These are phyloP conservation scores for Solenodon paradoxus DNA, from an alignment of 2,113 vertebrate species.

Conservation along the genomic window DNA sequence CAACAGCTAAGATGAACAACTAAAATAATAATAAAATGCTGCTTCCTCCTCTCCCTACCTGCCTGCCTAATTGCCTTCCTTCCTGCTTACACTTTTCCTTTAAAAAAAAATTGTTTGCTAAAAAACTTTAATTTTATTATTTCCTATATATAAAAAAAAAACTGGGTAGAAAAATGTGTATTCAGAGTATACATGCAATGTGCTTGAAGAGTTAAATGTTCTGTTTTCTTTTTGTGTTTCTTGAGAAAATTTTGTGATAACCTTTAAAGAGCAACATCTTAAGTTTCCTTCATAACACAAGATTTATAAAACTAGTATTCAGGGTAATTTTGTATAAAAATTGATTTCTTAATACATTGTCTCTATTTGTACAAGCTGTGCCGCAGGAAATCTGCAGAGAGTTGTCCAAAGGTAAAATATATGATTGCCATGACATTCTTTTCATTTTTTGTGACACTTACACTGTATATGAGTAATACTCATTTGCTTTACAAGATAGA, in stretches of 20 bases:
- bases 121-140: background rate
- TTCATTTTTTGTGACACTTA: slow-evolving; percentile 48
- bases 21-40: too few species aligned
- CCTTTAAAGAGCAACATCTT: background rate
- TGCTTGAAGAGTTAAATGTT: background rate
- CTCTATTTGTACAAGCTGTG: slow-evolving; percentile 89
- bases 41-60: too few species aligned
- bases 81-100: too few species aligned
- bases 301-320: slow-evolving; percentile 62
- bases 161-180: background rate
- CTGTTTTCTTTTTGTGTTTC: slow-evolving; percentile 1
- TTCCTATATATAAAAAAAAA: too few species aligned
- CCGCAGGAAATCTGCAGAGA: slow-evolving; percentile 88
- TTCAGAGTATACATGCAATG: background rate
- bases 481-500: background rate
- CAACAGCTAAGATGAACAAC: too few species aligned
- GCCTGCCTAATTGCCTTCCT: too few species aligned
- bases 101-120: background rate
- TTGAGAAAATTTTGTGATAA: background rate
- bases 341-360: slow-evolving; percentile 84
- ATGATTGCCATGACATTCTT: slow-evolving; percentile 73
- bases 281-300: slow-evolving; percentile 11
- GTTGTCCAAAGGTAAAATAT: slow-evolving; percentile 88
- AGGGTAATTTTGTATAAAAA: slow-evolving; percentile 72
- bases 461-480: slow-evolving; percentile 46